Evolutionary conservation across 2,113 vertebrate species (phyloP), one percentile per base, ranked within the genome.

Genomic region (Nibea coibor): DNA sequence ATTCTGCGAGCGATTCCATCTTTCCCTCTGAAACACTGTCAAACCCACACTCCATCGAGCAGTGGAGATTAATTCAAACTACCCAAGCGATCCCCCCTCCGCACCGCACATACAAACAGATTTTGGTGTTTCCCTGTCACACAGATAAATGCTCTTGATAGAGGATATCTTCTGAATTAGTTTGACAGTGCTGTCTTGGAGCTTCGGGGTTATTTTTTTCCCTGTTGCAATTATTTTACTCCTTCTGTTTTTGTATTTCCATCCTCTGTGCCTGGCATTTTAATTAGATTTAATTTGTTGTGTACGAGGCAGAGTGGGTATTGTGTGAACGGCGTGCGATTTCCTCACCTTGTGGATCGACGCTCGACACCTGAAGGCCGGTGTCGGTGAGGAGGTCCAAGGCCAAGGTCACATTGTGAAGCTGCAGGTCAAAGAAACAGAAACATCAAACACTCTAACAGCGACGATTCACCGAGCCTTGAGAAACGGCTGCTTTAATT

Each of bases 371-470:
- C 10, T 95, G 88, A 62, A 97, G 84, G 14, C 88, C 95, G 51
- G 42, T 87, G 3, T 97, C 96, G 67, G 85, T 87, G 56, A 99
- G 94, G 59, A 99, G 81, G 31, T 97, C 96, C 91, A 99, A 75
- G 0, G 97, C 98, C 87, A 98, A 88, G 1, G 94, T 95, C 50
- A 98, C 95, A 0, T 99, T 99, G 81, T 97, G 96, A 28, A 98
- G 82, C 98, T 99, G 31, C 17, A 81, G 61, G 24, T 28, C 22
- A 75, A 9, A 75, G 15, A 75, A 14, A 53, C 15, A 15, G 24
- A 59, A 17, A 70, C 0, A 1, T 45, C 4, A 31, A 28, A 70
- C 5, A n/a, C 15, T 24, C 24, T 26, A 57, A 57, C 12, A 15
- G 12, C 6, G 7, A 26, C 5, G 26, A 5, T 26, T 57, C 54